These are phyloP conservation scores for Harpalus rubripes DNA, from an alignment of 2,888 invertebrate genomes.

Conservation along the genomic window DNA sequence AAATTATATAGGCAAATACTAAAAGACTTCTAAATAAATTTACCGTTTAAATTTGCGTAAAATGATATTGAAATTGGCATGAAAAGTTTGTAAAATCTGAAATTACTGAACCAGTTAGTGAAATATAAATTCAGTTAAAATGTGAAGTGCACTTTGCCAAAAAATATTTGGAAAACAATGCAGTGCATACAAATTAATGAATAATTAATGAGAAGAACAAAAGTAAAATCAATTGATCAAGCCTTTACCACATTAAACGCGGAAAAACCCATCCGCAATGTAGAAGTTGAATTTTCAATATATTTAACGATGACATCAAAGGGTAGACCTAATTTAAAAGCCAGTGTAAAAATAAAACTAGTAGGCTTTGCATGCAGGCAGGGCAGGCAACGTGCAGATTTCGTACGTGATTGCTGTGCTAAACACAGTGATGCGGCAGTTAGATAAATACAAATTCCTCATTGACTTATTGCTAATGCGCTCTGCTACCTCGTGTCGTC, in stretches of 20 bases:
- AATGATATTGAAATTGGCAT: neutral
- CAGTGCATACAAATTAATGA: neutral
- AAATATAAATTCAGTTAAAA: constrained; percentile 1
- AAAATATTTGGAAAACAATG: neutral
- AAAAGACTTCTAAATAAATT: too few relatives aligned
- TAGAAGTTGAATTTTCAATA: constrained; percentile 19
- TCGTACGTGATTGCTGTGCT: constrained; percentile 64
- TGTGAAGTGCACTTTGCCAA: neutral
- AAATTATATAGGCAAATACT: too few relatives aligned
- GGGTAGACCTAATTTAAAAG: constrained; percentile 27
- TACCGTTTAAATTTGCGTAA: neutral
- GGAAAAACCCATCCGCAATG: neutral
- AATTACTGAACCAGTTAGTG: neutral
- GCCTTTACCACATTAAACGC: neutral
- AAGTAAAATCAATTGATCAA: constrained; percentile 3
- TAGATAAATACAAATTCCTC: constrained; percentile 60
- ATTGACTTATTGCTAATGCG: constrained; percentile 61
- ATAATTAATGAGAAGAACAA: constrained; percentile 4
- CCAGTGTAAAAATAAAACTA: constrained; percentile 57
- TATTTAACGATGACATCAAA: constrained; percentile 25
- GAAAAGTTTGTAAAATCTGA: neutral
- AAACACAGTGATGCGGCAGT: constrained; percentile 60
- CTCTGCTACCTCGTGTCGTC: constrained; percentile 35
- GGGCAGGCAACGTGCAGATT: constrained; percentile 51
- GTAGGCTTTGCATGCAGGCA: constrained; percentile 61